These are phyloP conservation scores for Sus cebifrons DNA, from an alignment of 2,797 vertebrate species.

Conservation along the genomic window DNA sequence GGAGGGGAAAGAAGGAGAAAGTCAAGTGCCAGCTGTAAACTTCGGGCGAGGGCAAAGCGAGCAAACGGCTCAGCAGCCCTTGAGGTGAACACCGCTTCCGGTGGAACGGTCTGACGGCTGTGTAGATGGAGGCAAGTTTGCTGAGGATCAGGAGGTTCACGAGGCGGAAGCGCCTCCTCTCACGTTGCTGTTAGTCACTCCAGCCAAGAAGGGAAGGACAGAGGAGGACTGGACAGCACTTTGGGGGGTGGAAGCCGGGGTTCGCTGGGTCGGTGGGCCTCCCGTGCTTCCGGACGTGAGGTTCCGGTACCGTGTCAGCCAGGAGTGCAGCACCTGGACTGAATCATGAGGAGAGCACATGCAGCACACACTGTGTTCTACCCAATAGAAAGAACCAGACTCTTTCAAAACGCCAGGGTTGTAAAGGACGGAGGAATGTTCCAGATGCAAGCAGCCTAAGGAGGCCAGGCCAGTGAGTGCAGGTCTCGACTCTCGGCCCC, in stretches of 20 bases:
- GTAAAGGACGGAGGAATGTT: neutral
- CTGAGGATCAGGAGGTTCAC: accelerated
- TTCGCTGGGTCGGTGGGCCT: neutral
- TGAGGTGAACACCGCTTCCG: neutral
- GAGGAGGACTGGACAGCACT: no score
- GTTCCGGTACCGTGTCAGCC: neutral
- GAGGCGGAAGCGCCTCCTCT: neutral
- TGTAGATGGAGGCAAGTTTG: neutral
- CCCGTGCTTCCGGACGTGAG: accelerated
- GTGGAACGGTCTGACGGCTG: neutral
- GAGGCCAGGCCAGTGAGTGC: no score
- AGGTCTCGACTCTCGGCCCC: neutral
- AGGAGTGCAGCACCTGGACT: neutral
- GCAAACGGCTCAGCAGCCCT: neutral
- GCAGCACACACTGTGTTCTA: neutral
- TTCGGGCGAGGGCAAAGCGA: no score
- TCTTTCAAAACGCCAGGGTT: neutral
- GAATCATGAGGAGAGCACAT: neutral
- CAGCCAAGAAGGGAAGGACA: accelerated
- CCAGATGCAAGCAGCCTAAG: neutral
- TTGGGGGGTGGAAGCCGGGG: neutral
- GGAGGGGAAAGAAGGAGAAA: neutral
- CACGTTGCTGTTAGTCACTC: neutral
- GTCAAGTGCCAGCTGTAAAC: neutral
- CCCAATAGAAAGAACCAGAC: neutral